Evolutionary conservation across 2,113 vertebrate genomes (phyloP).

Genomic region (Herpetotheres cachinnans): DNA sequence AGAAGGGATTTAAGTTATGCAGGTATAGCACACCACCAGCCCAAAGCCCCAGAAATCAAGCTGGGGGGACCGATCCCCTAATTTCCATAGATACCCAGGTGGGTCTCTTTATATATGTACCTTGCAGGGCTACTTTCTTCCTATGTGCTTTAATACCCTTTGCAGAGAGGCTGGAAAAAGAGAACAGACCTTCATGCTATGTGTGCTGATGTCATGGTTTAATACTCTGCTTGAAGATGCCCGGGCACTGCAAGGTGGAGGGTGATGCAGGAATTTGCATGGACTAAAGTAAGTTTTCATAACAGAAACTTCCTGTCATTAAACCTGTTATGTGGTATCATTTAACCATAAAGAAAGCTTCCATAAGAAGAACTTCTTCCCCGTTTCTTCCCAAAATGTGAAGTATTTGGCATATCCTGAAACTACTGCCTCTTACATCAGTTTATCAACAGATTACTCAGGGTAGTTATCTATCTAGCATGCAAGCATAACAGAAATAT

Average conservation of each 20-base stretch:
- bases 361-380: neutral
- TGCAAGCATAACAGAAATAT: neutral
- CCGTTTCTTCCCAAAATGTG: neutral
- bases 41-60: neutral
- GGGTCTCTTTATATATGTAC: neutral
- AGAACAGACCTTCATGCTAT: neutral
- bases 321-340: neutral
- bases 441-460: neutral
- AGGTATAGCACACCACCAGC: neutral
- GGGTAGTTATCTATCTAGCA: neutral
- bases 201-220: neutral
- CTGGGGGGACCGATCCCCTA: rapidly evolving
- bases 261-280: neutral
- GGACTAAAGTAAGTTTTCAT: neutral
- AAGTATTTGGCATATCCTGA: neutral
- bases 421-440: neutral
- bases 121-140: neutral
- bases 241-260: neutral
- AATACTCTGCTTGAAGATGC: neutral
- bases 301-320: neutral
- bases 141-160: neutral
- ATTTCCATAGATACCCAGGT: neutral
- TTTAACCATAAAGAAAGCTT: neutral
- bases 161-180: neutral
- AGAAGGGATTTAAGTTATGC: neutral